A percentile compares a stretch with the other conserved stretches of the same genome.
phyloP scores from a whole-genome alignment of 2,113 vertebrate genomes.

The Nicator chloris region DNA sequence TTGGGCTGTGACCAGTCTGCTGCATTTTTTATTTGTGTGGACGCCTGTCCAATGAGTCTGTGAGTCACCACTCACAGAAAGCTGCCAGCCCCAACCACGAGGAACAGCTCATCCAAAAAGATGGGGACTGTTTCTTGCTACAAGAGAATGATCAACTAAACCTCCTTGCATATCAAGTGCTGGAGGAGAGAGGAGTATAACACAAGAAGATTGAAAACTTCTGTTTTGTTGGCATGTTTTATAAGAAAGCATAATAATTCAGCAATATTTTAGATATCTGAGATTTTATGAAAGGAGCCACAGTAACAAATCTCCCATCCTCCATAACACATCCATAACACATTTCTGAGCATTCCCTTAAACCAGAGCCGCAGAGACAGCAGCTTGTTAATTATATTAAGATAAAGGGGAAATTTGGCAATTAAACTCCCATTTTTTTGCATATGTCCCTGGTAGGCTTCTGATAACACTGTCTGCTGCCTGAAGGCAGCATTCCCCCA shows the following conservation, averaged over 20 bases:
- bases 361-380: neutral
- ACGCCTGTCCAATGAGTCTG: neutral
- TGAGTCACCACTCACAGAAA: neutral
- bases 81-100: neutral
- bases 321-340: neutral
- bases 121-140: neutral
- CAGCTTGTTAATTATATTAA: conserved; percentile 30
- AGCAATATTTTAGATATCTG: neutral
- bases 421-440: conserved; percentile 7
- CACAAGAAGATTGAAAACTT: neutral
- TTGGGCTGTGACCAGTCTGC: neutral
- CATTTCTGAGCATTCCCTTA: neutral
- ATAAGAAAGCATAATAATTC: neutral
- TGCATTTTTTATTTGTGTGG: neutral
- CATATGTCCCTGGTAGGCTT: neutral
- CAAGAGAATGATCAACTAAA: neutral
- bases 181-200: neutral
- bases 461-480: neutral
- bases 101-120: neutral
- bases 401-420: conserved; percentile 44
- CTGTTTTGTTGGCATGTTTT: neutral
- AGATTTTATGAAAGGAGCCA: neutral
- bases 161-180: neutral
- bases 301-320: neutral
- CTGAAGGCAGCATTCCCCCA: conserved; percentile 5